phyloP scores from a whole-genome alignment of 2,113 vertebrate species.

The Scopus umbretta region DNA sequence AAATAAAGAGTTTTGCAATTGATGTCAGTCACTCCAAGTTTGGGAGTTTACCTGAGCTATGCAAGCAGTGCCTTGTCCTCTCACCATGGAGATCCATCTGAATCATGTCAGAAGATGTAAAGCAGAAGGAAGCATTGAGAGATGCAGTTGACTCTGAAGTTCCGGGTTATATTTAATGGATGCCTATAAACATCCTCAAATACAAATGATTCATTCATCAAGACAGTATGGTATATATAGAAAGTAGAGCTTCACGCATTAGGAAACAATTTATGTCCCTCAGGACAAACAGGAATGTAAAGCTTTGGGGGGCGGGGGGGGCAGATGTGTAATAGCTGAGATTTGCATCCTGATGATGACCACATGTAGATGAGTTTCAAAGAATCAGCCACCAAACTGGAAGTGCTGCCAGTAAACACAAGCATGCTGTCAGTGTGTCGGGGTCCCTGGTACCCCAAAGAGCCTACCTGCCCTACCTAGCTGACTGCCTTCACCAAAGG shows the following conservation, averaged over 20 bases:
- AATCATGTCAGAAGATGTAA: neutral
- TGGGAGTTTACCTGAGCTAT: neutral
- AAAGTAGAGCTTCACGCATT: neutral
- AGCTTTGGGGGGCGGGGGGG: neutral
- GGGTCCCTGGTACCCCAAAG: neutral
- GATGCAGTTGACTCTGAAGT: neutral
- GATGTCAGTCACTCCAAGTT: neutral
- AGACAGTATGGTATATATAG: too few relatives aligned
- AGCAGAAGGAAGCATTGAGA: neutral
- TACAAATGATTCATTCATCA: neutral
- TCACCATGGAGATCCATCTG: neutral
- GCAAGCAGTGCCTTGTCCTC: neutral
- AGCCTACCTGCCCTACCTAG: neutral
- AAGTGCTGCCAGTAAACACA: neutral
- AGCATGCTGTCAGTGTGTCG: fast-evolving
- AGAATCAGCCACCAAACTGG: neutral
- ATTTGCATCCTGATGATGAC: neutral
- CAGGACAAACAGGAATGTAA: neutral
- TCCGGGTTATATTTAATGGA: neutral
- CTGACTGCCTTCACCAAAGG: neutral
- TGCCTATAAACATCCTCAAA: neutral
- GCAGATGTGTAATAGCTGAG: neutral
- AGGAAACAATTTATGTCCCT: neutral
- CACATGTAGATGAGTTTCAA: neutral
- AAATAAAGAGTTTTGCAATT: neutral